Conservation (phyloP, 2,113 vertebrate genomes). For the Eira barbara region DNA sequence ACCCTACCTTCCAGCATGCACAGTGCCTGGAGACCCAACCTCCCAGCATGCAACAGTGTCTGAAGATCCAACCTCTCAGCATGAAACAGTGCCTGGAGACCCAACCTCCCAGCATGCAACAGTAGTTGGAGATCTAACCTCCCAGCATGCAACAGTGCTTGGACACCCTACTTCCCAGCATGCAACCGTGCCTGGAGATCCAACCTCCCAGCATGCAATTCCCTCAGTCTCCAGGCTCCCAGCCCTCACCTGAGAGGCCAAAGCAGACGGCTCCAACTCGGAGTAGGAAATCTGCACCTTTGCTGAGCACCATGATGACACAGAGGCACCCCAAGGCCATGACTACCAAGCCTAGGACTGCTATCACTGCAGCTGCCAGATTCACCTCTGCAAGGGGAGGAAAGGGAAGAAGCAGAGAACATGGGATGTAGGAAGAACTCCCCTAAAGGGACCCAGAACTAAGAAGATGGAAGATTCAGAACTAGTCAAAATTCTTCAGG, state of each 20-base stretch:
- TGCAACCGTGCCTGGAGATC: neutral
- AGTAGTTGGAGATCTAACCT: accelerated
- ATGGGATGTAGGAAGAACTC: neutral
- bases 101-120: neutral
- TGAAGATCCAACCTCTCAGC: too few relatives aligned
- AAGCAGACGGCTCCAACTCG: conserved; percentile 92
- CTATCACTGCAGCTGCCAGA: conserved; percentile 86
- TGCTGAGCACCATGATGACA: conserved; percentile 90
- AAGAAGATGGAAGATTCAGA: neutral
- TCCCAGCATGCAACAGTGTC: neutral
- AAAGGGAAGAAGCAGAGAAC: neutral
- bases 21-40: too few relatives aligned
- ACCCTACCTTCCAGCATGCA: neutral
- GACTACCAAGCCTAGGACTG: conserved; percentile 86
- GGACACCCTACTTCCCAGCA: neutral
- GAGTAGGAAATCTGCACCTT: conserved; percentile 90
- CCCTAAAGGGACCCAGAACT: accelerated
- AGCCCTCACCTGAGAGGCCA: conserved; percentile 87
- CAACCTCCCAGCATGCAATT: neutral
- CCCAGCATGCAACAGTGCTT: neutral
- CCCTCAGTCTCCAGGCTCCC: neutral
- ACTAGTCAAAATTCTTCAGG: neutral
- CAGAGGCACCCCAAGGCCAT: conserved; percentile 91
- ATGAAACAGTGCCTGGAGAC: neutral
- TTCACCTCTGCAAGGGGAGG: conserved; percentile 82